Evolutionary conservation across 2,888 invertebrate species (phyloP).

Genomic region (Agriopis aurantiaria): DNA sequence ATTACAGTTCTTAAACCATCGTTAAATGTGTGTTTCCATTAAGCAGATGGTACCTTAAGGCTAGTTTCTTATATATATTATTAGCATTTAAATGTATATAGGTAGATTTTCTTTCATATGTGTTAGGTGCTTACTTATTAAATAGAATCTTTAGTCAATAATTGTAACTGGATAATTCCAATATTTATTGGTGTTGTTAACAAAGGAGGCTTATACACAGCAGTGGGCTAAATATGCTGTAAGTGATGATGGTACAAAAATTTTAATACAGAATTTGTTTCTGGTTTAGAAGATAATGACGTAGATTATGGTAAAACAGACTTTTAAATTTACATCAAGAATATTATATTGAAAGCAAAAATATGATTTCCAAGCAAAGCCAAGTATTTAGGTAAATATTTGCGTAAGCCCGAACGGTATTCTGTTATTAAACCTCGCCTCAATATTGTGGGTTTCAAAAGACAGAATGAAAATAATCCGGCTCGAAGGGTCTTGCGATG

Average conservation of each 20-base stretch:
- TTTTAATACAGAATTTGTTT: background rate
- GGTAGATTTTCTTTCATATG: background rate
- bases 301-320: background rate
- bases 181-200: too few relatives aligned
- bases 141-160: too few relatives aligned
- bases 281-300: background rate
- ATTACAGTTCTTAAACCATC: constrained; percentile 11
- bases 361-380: background rate
- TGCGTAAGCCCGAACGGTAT: background rate
- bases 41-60: background rate
- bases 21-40: constrained; percentile 8
- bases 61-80: background rate
- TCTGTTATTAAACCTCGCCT: constrained; percentile 18
- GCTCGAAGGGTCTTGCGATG: background rate
- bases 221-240: too few relatives aligned
- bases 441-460: constrained; percentile 6
- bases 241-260: too few relatives aligned
- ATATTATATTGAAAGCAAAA: background rate
- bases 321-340: background rate
- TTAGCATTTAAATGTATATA: background rate
- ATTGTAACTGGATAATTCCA: too few relatives aligned
- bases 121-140: background rate
- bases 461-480: constrained; percentile 10
- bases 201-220: too few relatives aligned
- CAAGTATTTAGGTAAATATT: constrained; percentile 20